Evolutionary conservation across 2,113 vertebrate species (phyloP).

Genomic region (Zosterops pallidus): DNA sequence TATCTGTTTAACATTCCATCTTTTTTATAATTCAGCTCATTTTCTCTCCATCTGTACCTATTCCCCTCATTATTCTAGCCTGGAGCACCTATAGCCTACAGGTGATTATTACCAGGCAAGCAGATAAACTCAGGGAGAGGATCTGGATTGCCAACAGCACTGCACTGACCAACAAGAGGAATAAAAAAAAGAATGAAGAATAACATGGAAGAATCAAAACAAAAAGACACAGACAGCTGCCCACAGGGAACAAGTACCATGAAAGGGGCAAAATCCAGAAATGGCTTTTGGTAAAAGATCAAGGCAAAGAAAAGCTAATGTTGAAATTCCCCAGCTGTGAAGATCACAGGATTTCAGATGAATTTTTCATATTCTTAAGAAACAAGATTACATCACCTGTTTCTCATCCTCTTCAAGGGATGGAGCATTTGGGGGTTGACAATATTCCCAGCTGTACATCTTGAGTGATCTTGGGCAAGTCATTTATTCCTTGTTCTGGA

Average conservation of each 20-base stretch:
- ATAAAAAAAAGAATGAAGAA: background rate
- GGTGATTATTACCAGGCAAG: background rate
- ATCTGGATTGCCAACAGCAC: background rate
- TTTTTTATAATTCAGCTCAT: background rate
- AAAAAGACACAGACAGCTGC: background rate
- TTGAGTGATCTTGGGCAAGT: background rate
- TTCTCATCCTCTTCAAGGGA: background rate
- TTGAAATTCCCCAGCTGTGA: background rate
- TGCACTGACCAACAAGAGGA: background rate
- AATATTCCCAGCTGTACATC: background rate
- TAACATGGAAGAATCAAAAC: background rate
- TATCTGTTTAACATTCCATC: background rate
- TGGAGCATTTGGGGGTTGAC: background rate
- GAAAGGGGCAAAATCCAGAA: background rate
- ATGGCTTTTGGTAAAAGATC: background rate
- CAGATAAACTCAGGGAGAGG: background rate
- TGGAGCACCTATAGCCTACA: background rate
- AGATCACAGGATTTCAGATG: background rate
- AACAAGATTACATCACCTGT: background rate
- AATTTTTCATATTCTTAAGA: background rate
- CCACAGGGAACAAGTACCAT: rapidly evolving
- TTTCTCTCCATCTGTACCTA: background rate
- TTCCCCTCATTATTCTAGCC: background rate
- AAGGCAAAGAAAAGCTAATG: background rate
- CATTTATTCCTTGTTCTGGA: background rate